Percentiles rank a stretch among this genome's conserved stretches.
These are phyloP conservation scores for Drosophila crucigera DNA, from an alignment of 2,888 invertebrate genomes.

Conservation along the genomic window DNA sequence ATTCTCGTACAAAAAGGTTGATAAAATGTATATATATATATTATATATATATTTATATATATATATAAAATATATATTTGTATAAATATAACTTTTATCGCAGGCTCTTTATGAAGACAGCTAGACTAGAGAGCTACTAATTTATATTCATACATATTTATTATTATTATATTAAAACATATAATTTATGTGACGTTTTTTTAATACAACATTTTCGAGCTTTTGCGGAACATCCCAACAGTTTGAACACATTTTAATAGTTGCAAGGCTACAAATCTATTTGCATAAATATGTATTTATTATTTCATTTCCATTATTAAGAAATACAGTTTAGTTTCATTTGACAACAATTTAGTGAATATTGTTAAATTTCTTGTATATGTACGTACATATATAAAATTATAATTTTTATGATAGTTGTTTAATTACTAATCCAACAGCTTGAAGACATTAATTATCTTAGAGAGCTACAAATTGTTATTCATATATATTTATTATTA, in stretches of 20 bases:
- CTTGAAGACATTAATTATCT: neutral
- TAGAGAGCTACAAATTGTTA: neutral
- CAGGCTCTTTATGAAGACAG: neutral
- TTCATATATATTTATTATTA: neutral
- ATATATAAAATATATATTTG: neutral
- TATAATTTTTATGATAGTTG: neutral
- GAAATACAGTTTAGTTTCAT: constrained; percentile 69
- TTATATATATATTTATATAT: neutral
- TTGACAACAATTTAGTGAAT: constrained; percentile 34
- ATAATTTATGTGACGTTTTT: neutral
- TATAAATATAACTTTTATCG: neutral
- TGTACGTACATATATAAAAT: neutral
- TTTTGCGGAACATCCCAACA: too few species aligned
- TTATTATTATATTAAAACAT: neutral
- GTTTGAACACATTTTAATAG: neutral
- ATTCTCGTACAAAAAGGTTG: constrained; percentile 27
- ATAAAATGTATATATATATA: constrained; percentile 13
- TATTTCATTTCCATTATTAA: neutral
- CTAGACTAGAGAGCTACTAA: too few species aligned
- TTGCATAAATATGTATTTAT: neutral
- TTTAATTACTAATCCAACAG: neutral
- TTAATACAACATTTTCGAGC: neutral
- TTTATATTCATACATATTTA: neutral
- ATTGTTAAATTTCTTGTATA: neutral
- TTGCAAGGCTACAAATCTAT: neutral